Base-by-base conservation (phyloP, 2,113 vertebrate species). In the Miniopterus natalensis region DNA sequence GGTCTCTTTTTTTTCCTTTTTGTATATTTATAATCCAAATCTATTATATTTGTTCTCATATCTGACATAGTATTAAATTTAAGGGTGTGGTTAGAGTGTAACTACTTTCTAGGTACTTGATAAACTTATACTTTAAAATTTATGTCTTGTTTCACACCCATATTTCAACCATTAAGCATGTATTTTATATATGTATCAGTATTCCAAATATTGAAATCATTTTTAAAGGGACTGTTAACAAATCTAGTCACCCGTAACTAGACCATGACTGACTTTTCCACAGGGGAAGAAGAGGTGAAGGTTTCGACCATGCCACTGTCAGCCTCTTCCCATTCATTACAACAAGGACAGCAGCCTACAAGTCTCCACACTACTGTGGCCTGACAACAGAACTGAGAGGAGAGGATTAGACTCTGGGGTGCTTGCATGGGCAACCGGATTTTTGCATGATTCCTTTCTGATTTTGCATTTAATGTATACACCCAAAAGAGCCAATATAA, bases 261-360 rank as follows among this genome's bases (percentile, higher is more conserved):
- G 96, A 97, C 88, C 97, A 97, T 98, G 96, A 98, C 96, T 97
- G 94, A 97, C 97, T 98, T 98, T 97, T 98, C 96, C 97, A 97
- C 94, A 97, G 96, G 97, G 96, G 97, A 97, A 98, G 96, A 98
- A 97, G 96, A 98, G 97, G 97, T 97, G 97, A 98, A 97, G 97
- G 94, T 97, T 97, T 96, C 94, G 94, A 97, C 97, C 96, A 96
- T 97, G 96, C 96, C 97, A 97, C 97, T 97, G 96, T 97, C 97
- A 95, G 85, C 97, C 97, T 97, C 97, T 97, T 98, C 97, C 95
- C 97, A 97, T 96, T 98, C 96, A 97, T 97, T 98, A 97, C 97
- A 95, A 97, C 96, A 97, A 97, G 97, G 97, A 97, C 97, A 97
- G 97, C 97, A 96, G 92, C 96, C 96, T 98, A 95, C 97, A 97